Conservation (phyloP, 2,113 vertebrate genomes). For the Tricholaema leucomelas region DNA sequence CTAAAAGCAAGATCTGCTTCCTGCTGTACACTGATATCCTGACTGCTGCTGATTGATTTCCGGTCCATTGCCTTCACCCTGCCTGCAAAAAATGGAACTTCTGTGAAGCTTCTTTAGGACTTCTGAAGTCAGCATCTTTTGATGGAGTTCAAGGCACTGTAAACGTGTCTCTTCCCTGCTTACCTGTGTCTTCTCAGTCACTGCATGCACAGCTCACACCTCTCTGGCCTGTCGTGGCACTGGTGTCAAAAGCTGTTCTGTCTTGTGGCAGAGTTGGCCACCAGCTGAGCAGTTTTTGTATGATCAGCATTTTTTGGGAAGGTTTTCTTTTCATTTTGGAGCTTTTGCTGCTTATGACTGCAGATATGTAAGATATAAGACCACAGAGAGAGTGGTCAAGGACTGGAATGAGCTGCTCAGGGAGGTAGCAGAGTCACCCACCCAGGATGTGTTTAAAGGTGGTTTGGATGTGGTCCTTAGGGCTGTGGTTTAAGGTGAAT, state of each 20-base stretch:
- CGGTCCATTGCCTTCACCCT: background rate
- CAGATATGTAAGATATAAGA: too few relatives aligned
- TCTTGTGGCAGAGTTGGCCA: background rate
- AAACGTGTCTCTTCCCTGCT: background rate
- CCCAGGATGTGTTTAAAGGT: too few relatives aligned
- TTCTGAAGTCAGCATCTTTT: background rate
- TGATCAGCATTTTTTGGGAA: background rate
- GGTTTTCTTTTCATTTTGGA: background rate
- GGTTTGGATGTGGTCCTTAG: too few relatives aligned
- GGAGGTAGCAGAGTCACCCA: too few relatives aligned
- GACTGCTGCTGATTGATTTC: background rate
- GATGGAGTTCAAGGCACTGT: background rate
- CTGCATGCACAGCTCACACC: background rate
- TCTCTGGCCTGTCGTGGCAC: background rate
- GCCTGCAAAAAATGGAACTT: background rate
- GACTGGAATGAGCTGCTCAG: too few relatives aligned
- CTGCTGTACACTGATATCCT: background rate
- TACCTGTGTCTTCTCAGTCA: background rate
- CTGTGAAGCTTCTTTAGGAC: background rate
- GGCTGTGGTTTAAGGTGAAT: too few relatives aligned
- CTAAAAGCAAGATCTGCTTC: background rate
- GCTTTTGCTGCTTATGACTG: background rate
- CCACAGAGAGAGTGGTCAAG: too few relatives aligned
- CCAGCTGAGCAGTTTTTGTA: background rate
- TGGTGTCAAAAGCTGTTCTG: background rate